Evolutionary conservation across 2,797 vertebrate genomes (phyloP), one percentile per base, ranked within the genome.

Genomic region (Kryptolebias ocellatus): DNA sequence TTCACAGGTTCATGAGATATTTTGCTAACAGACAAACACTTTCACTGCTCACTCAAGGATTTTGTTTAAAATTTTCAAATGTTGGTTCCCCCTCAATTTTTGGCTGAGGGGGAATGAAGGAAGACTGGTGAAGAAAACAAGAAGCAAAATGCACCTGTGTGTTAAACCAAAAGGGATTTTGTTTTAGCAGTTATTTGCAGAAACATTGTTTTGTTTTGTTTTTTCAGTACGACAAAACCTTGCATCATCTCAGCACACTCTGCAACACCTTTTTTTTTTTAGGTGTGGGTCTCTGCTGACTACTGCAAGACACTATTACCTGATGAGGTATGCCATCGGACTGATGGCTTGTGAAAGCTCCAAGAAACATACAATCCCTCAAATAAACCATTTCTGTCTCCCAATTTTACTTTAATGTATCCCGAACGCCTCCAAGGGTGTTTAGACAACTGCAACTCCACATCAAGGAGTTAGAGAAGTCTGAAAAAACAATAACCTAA

Each of bases 341-440:
- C 85, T 84, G 90, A 92, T 91, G 82, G 72, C 64, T 83, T 85
- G 77, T 84, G 89, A 92, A 83, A 73, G 85, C 79, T 85, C 70
- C 3, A 71, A 77, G 70, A 85, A 87, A 78, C 39, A 15, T 53
- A 75, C 83, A 84, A 90, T 90, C 81, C 73, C 70, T 90, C 85
- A 88, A 89, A 89, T 80, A 89, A 84, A 89, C 84, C 81, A 86
- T 86, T 90, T 87, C 83, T 83, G 81, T 85, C 84, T 87, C 70
- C 70, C 87, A 82, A 85, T 89, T 89, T 89, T 75, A 76, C 80
- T 84, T 81, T 78, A 89, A 87, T 90, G 82, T 81, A 72, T 82
- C 83, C 78, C 70, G 83, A 84, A 81, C 66, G 83, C 70, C 65
- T 83, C 65, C 5, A 51, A 70, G 80, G 62, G 70, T 64, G 27